Conservation (phyloP, 2,797 vertebrate genomes). For the Neoniphon sammara region DNA sequence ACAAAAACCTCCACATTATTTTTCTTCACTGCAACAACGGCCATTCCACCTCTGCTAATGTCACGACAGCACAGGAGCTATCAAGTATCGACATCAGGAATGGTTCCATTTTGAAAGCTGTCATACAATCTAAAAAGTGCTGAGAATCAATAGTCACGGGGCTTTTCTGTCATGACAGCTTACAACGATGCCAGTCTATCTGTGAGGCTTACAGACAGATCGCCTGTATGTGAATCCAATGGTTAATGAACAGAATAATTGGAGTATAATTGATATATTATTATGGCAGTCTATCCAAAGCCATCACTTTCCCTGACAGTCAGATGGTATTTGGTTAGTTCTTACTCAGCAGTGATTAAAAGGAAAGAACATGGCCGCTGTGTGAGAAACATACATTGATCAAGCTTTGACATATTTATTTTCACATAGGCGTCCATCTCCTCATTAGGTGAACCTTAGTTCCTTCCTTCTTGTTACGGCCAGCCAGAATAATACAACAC, state of each 20-base stretch:
- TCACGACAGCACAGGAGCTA: neutral
- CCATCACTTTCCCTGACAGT: constrained; percentile 34
- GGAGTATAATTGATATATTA: constrained; percentile 40
- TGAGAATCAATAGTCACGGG: constrained; percentile 41
- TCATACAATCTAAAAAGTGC: constrained; percentile 38
- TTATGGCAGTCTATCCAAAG: constrained; percentile 29
- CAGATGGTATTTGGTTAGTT: constrained; percentile 35
- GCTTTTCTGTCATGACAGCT: constrained; percentile 47
- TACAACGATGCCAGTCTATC: constrained; percentile 42
- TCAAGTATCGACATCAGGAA: constrained; percentile 30
- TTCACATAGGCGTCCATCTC: constrained; percentile 36
- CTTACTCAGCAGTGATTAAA: constrained; percentile 30
- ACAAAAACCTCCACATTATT: constrained; percentile 27
- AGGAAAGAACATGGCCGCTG: constrained; percentile 35
- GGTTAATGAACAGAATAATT: constrained; percentile 49
- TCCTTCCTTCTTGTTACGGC: constrained; percentile 44
- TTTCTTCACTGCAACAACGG: constrained; percentile 1
- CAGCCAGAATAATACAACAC: constrained; percentile 37
- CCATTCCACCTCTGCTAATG: constrained; percentile 14
- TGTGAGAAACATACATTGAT: constrained; percentile 44
- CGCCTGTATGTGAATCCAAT: constrained; percentile 45
- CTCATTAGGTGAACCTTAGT: constrained; percentile 59
- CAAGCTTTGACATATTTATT: constrained; percentile 42
- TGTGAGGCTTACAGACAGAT: constrained; percentile 3
- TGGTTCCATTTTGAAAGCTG: constrained; percentile 33